Evolutionary conservation across 2,888 invertebrate species (phyloP), one percentile per base, ranked within the genome.

Genomic region (Cerastis rubricosa): DNA sequence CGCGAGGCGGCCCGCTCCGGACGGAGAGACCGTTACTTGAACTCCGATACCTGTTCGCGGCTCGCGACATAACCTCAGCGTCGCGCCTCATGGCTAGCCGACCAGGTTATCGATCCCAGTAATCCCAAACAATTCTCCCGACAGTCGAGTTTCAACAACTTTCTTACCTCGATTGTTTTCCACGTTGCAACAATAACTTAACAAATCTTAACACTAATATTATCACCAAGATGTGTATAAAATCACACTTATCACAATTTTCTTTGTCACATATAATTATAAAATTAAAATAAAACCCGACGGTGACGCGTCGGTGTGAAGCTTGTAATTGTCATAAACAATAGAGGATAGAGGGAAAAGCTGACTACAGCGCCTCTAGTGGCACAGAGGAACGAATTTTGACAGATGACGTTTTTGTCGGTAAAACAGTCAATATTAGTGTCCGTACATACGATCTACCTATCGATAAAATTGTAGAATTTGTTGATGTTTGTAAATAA

Each of bases 191-290:
- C 94, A 95, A 94, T 94, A 94, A 94, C 95, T 94, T 96, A 96
- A 96, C 96, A 96, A 96, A 92, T 95, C 96, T 95, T 96, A 96
- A 91, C 92, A 94, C 95, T 96, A 96, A 90, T 94, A 93, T 94
- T 96, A 96, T 96, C 96, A 96, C 96, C 94, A 92, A 93, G 93
- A 93, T 94, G 94, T 96, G 95, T 96, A 95, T 96, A 96, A 95
- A 96, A 95, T 95, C 93, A 96, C 96, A 96, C 95, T 94, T 96
- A 96, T 96, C 96, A 96, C 96, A 96, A 95, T 95, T 95, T 95
- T 94, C 94, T 95, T 96, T 95, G 95, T 95, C 95, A 94, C 93
- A 91, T 94, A 93, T 89, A 93, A 93, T 93, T 94, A 94, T 90
- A 91, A 96, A 95, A 94, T 95, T 94, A 95, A 93, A 96, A 94